Evolutionary conservation across 2,888 invertebrate species (phyloP), one percentile per base, ranked within the genome.

Genomic region (Acrocyrtus sp.): DNA sequence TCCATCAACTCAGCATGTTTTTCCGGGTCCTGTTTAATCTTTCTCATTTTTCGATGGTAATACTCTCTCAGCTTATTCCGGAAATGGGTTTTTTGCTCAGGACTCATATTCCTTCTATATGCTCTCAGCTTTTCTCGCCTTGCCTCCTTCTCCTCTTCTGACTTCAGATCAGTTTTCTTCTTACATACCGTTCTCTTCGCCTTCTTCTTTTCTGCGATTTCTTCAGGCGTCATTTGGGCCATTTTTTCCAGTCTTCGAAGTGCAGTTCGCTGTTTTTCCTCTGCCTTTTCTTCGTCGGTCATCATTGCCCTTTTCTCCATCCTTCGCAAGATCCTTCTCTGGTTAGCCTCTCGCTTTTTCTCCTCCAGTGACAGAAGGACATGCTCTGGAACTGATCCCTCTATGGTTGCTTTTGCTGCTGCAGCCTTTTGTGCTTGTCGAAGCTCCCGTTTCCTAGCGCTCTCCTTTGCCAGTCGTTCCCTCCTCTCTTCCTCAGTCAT

Each of bases 11-110:
- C 62, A 3, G 29, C 62, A 39, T 41, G 57, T 26, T 56, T 70
- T 1, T 43, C 57, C 4, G 68, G 68, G 12, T 63, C 70, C 12
- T 56, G 19, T 21, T 57, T 70, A 17, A 70, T 15, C 22, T 26
- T 57, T n/a, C 50, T 63, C 19, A 57, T 19, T 29, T 51, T 56
- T 1, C 24, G 48, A 10, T 39, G 39, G 39, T 8, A 6, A 15
- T 39, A 39, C 39, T 39, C 8, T 12, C 39, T 39, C 39, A 39
- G 15, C 39, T 39, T 8, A 6, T 8, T 39, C 39, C 39, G 6
- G 39, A 10, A 39, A 15, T 12, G 15, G 0, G 26, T 57, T 17
- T 26, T 48, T 34, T 45, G 10, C 5, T 63, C 63, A 0, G 34
- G 19, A 21, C 8, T 39, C 70, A 63, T 45, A 1, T 19, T 24